These are phyloP conservation scores for Umimayanthus kanabou DNA, from an alignment of 92 coral and sea anemone genomes.

Conservation along the genomic window DNA sequence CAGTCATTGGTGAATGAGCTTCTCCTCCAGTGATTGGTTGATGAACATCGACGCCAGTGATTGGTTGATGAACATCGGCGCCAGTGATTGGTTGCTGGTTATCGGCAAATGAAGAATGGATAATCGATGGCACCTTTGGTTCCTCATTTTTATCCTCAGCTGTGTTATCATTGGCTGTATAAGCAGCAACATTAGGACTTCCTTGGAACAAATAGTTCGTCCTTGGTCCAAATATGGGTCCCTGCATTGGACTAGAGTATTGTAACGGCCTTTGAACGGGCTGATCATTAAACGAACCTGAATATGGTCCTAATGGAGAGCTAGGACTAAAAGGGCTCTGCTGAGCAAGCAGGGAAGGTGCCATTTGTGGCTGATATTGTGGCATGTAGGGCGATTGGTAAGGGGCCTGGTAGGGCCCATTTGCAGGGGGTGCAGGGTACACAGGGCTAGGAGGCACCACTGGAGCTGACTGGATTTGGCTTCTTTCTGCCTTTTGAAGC, in stretches of 20 bases:
- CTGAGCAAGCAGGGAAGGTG: conserved; percentile 3
- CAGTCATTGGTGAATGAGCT: not conserved
- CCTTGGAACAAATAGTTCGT: not conserved
- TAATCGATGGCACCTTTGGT: not conserved
- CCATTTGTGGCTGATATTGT: conserved; percentile 32
- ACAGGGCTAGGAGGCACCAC: conserved; percentile 12
- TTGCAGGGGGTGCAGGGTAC: not conserved
- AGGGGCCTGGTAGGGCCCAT: conserved; percentile 28
- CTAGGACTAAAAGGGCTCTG: conserved; percentile 20
- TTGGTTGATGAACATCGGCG: not conserved
- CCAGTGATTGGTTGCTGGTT: not conserved
- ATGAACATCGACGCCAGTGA: not conserved
- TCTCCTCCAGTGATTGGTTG: not conserved
- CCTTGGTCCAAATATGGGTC: conserved; percentile 21
- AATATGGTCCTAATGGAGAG: conserved; percentile 18
- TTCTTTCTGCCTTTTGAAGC: conserved; percentile 29
- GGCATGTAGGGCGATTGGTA: conserved; percentile 16
- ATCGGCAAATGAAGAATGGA: conserved; percentile 2
- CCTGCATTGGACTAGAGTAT: not conserved
- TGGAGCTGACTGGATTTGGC: conserved; percentile 19
- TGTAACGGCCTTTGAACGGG: conserved; percentile 25
- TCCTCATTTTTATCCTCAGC: not conserved
- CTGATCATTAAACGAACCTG: conserved; percentile 23
- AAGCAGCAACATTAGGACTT: conserved; percentile 34
- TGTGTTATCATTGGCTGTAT: not conserved